These are phyloP conservation scores for Terrapene triunguis DNA, from an alignment of 2,113 vertebrate species.

Conservation along the genomic window DNA sequence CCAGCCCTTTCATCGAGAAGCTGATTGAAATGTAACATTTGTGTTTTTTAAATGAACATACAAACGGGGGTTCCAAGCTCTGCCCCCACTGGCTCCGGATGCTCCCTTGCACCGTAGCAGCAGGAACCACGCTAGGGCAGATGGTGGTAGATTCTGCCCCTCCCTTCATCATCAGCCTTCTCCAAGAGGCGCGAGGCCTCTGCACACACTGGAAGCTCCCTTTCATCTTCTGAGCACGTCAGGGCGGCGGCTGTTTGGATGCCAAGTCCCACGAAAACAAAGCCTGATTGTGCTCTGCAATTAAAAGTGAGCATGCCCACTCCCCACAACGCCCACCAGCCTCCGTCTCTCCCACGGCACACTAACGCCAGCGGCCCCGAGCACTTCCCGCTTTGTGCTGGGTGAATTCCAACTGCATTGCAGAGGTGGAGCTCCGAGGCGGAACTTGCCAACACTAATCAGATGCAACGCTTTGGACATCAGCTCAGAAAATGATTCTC, in stretches of 20 bases:
- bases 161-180: neutral
- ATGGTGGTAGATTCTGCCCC: neutral
- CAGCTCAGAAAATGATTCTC: neutral
- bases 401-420: neutral
- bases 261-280: neutral
- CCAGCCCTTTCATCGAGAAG: neutral
- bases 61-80: neutral
- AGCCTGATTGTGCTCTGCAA: neutral
- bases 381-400: neutral
- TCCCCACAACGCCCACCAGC: neutral
- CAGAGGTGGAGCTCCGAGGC: neutral
- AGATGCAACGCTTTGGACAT: neutral
- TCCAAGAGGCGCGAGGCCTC: neutral
- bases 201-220: neutral
- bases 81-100: neutral
- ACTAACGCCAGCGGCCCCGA: neutral
- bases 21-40: neutral
- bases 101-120: neutral
- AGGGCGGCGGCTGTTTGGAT: neutral
- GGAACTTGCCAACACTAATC: neutral
- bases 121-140: neutral
- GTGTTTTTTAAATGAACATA: neutral
- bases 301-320: neutral
- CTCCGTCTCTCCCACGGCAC: neutral
- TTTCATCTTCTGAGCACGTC: neutral